Evolutionary conservation across 1,140 invertebrate genomes (phyloP), one percentile per base, ranked within the genome.

Genomic region (Eufriesea mexicana): DNA sequence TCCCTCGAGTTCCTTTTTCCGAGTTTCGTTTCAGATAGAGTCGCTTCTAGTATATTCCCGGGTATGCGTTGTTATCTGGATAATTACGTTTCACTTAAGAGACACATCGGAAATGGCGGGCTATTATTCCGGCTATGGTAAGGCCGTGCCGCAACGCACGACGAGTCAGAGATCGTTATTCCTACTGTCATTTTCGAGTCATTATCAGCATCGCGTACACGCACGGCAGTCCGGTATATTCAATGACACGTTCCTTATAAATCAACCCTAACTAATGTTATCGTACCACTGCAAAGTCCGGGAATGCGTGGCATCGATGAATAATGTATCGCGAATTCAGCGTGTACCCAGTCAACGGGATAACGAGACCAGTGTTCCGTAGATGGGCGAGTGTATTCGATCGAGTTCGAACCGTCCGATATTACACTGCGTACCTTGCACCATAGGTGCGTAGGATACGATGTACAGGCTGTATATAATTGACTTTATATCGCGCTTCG

Each of bases 271-370:
- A 55, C 49, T 47, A 23, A 81, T 45, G 20, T 45, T 47, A 20
- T 76, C 55, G 51, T 23, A 14, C 49, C 28, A 49, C 42, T 75
- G 74, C 25, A 70, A 64, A 62, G 28, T 28, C 18, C 2, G 57
- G 28, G 23, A 80, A 73, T 20, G 51, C 18, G 42, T 14, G 12
- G 14, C 14, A 57, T 35, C n/a, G 61, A 76, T 81, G 72, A 81
- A 81, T 81, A 81, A 81, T 81, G 62, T 76, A 81, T 81, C 51
- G 20, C 12, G 61, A 67, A 81, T 75, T 81, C 49, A 75, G 25
- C 72, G 0, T 10, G 35, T 55, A n/a, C 47, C 72, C 51, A 81
- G 72, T 81, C 61, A 57, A 76, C 64, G 74, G 79, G 42, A 75
- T 66, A 81, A 81, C 79, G 71, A 67, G 79, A 66, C 35, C 71